Conservation (phyloP, 2,113 vertebrate genomes). For the Gallinago undulata region DNA sequence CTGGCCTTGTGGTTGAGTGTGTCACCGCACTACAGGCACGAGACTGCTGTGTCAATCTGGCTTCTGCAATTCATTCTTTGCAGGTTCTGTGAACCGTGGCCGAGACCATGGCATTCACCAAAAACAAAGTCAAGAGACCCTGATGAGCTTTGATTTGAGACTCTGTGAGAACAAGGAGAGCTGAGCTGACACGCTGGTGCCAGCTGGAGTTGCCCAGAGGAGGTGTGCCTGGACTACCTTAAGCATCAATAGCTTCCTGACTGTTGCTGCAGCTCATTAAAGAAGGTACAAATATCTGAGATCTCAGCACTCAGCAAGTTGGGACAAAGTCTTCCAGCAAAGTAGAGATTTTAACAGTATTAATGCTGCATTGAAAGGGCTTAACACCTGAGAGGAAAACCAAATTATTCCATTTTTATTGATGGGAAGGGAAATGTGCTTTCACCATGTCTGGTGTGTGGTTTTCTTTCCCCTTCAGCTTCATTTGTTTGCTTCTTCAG, state of each 20-base stretch:
- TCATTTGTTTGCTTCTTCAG: not conserved
- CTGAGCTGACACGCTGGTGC: not conserved
- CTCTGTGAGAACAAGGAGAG: not conserved
- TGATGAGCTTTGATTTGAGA: not conserved
- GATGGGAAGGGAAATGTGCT: not conserved
- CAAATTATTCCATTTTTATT: not conserved
- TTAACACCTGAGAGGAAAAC: not conserved
- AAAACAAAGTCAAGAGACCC: not conserved
- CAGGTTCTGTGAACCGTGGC: not conserved
- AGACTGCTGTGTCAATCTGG: not conserved
- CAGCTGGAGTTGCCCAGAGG: not conserved
- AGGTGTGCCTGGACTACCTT: not conserved
- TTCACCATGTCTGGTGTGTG: not conserved
- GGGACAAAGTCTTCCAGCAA: not conserved
- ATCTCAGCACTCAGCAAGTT: not conserved
- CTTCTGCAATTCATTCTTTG: not conserved
- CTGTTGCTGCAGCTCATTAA: not conserved
- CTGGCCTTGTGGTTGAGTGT: not conserved
- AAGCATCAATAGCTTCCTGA: not conserved
- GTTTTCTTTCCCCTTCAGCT: not conserved
- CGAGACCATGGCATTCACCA: not conserved
- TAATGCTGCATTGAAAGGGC: not conserved
- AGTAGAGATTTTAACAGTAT: not conserved
- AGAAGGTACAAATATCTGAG: not conserved
- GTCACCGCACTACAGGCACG: accelerated